Conservation (phyloP, 2,888 invertebrate species). For the Torymus auratus region DNA sequence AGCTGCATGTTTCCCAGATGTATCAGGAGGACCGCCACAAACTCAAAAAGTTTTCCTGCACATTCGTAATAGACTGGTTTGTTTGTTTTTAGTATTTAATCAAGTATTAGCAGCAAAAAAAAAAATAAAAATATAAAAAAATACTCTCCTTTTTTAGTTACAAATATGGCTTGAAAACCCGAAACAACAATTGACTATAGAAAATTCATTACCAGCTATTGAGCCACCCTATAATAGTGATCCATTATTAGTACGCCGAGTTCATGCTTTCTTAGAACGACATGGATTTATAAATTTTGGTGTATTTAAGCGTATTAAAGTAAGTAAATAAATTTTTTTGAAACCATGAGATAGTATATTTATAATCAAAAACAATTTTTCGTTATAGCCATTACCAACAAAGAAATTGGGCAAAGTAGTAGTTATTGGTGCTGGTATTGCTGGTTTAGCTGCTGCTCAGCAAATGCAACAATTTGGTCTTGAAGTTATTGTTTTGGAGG, state of each 20-base stretch:
- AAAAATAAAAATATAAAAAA: conserved; percentile 23
- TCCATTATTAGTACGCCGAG: conserved; percentile 87
- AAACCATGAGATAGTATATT: neutral
- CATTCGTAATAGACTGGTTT: conserved; percentile 90
- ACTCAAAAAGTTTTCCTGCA: conserved; percentile 93
- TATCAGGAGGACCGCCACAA: conserved; percentile 88
- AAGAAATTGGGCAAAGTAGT: conserved; percentile 80
- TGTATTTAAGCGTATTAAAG: conserved; percentile 91
- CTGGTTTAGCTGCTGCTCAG: conserved; percentile 95
- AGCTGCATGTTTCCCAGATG: conserved; percentile 94
- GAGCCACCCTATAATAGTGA: conserved; percentile 96
- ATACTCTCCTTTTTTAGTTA: conserved; percentile 76
- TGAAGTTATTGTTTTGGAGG: conserved; percentile 93
- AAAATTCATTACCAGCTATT: conserved; percentile 88
- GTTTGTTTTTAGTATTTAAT: conserved; percentile 58
- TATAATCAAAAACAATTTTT: conserved; percentile 22
- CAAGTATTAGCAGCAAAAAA: neutral
- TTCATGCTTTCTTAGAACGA: conserved; percentile 94
- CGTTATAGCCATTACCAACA: conserved; percentile 74
- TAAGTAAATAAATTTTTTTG: conserved; percentile 70
- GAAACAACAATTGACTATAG: conserved; percentile 91
- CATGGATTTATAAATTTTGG: conserved; percentile 99
- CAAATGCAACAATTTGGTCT: conserved; percentile 97
- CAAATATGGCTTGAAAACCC: conserved; percentile 98
- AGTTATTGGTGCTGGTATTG: conserved; percentile 89